Percentiles rank a stretch among this genome's conserved stretches.
These are phyloP conservation scores for Lasiurus cinereus DNA, from an alignment of 2,113 vertebrate species.

Conservation along the genomic window DNA sequence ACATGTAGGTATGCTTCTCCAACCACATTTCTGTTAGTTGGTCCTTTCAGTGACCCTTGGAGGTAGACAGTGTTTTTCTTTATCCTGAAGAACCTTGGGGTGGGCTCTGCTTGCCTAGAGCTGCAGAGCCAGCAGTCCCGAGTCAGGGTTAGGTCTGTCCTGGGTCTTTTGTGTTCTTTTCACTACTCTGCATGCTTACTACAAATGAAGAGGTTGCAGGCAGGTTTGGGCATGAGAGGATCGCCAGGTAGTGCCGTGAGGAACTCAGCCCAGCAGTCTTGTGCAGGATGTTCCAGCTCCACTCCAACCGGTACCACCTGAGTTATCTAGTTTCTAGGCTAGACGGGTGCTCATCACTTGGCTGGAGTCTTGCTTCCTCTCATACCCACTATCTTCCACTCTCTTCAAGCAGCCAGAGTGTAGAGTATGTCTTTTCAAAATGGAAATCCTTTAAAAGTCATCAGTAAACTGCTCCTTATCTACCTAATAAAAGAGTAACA, in stretches of 20 bases:
- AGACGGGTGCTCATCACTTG: background rate
- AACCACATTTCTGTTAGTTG: background rate
- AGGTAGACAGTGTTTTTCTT: background rate
- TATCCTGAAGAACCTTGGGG: background rate
- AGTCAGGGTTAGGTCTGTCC: background rate
- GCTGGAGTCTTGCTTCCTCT: background rate
- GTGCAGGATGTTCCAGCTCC: background rate
- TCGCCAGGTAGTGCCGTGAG: background rate
- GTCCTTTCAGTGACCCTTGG: background rate
- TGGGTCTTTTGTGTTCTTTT: background rate
- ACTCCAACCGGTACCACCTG: background rate
- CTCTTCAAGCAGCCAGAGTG: background rate
- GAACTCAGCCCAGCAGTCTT: background rate
- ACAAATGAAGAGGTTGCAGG: background rate
- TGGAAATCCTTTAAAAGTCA: background rate
- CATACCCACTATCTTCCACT: background rate
- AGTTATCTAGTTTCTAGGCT: background rate
- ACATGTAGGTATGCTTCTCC: background rate
- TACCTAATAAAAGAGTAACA: too few species aligned
- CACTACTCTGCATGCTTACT: background rate
- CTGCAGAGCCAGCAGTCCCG: background rate
- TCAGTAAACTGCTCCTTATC: background rate
- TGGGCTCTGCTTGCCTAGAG: background rate
- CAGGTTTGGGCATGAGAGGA: background rate
- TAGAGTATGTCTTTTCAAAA: background rate